phyloP scores from a whole-genome alignment of 2,113 vertebrate species.

The Pelodiscus sinensis region DNA sequence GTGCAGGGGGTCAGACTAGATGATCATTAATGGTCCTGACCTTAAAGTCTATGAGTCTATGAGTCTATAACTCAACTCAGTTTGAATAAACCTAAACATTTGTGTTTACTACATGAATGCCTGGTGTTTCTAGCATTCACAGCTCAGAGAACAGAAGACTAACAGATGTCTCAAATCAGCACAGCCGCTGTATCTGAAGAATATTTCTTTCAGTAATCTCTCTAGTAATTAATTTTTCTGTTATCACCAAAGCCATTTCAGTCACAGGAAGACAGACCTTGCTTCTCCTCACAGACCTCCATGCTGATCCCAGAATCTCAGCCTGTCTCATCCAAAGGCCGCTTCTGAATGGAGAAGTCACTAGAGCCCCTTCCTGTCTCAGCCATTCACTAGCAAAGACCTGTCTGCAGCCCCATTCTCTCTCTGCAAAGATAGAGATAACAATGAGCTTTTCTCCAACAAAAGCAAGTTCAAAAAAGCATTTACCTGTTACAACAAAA shows the following conservation, averaged over 20 bases:
- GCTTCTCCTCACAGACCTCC: not conserved
- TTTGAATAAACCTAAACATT: slow-evolving; percentile 14
- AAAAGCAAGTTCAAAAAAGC: not conserved
- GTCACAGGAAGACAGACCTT: not conserved
- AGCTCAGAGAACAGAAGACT: not conserved
- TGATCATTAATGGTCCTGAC: too few species aligned
- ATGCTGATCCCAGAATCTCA: not conserved
- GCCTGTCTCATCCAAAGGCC: not conserved
- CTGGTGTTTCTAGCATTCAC: slow-evolving; percentile 16
- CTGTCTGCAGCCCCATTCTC: fast-evolving
- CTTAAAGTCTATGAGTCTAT: too few species aligned
- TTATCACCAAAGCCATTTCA: slow-evolving; percentile 31
- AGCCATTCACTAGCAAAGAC: not conserved
- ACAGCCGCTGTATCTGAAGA: not conserved
- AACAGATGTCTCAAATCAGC: slow-evolving; percentile 21
- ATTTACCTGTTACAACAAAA: slow-evolving; percentile 38
- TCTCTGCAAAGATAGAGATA: not conserved
- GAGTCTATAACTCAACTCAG: slow-evolving; percentile 32
- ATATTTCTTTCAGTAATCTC: slow-evolving; percentile 28
- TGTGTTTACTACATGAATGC: slow-evolving; percentile 51
- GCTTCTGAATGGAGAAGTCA: not conserved
- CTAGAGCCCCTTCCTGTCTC: not conserved
- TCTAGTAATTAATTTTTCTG: slow-evolving; percentile 54
- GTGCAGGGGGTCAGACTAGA: too few species aligned
- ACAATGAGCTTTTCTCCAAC: not conserved